Evolutionary conservation across 2,113 vertebrate genomes (phyloP).

Genomic region (Corythornis madagascariensis): DNA sequence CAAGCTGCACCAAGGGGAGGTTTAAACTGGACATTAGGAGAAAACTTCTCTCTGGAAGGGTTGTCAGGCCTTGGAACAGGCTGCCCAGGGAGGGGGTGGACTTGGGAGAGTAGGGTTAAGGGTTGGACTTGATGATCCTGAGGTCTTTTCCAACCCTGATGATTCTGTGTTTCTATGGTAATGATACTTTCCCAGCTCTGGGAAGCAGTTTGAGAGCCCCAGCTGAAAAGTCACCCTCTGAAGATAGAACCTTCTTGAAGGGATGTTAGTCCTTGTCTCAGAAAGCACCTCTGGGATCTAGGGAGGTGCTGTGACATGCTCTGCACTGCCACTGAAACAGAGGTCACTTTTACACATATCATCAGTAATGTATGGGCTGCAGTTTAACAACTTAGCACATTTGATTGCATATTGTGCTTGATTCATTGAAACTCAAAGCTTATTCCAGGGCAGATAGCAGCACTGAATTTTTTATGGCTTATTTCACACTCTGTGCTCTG

Average conservation of each 20-base stretch:
- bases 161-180: no score
- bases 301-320: not conserved
- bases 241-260: not conserved
- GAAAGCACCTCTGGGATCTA: not conserved
- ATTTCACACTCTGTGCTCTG: slow-evolving; percentile 37
- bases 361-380: not conserved
- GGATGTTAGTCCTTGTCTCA: no score
- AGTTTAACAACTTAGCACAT: slow-evolving; percentile 31
- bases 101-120: no score
- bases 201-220: not conserved
- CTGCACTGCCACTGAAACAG: not conserved
- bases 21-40: no score
- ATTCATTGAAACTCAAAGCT: slow-evolving; percentile 20
- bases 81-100: no score
- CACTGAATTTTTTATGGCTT: slow-evolving; percentile 38
- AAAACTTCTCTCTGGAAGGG: no score
- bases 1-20: no score
- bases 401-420: slow-evolving; percentile 25
- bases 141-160: no score
- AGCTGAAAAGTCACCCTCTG: not conserved
- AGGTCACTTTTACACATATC: slow-evolving; percentile 37
- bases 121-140: no score
- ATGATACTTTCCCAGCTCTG: not conserved
- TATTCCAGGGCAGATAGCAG: slow-evolving; percentile 14
- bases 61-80: no score